A percentile compares a stretch with the other conserved stretches of the same genome.
Conservation (phyloP, 1,140 invertebrate genomes). For the Drosophila ironensis region DNA sequence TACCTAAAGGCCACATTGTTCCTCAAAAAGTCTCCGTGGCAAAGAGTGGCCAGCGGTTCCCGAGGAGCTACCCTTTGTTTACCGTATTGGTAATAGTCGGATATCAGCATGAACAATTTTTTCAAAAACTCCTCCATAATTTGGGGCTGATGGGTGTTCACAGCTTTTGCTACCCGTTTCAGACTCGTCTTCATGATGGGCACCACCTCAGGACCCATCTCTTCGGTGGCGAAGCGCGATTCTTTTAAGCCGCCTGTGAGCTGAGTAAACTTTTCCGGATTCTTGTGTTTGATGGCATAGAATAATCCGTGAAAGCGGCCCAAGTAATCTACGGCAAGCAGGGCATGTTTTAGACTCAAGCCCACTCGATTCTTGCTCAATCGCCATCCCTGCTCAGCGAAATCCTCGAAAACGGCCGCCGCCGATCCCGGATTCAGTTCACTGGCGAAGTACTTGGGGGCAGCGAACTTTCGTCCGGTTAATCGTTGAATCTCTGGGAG, state of each 20-base stretch:
- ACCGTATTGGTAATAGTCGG: slow-evolving; percentile 35
- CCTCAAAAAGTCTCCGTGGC: slow-evolving; percentile 75
- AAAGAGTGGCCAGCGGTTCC: slow-evolving; percentile 69
- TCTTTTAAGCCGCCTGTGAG: slow-evolving; percentile 45
- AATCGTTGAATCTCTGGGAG: slow-evolving; percentile 52
- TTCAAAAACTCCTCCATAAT: slow-evolving; percentile 56
- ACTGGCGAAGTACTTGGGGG: slow-evolving; percentile 67
- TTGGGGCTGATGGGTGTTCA: slow-evolving; percentile 39
- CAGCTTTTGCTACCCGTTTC: slow-evolving; percentile 18
- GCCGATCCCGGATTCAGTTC: slow-evolving; percentile 42
- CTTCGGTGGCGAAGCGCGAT: slow-evolving; percentile 37
- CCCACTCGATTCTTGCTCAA: slow-evolving; percentile 52
- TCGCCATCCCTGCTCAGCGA: slow-evolving; percentile 52
- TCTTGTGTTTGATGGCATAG: slow-evolving; percentile 60
- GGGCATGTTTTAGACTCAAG: slow-evolving; percentile 50
- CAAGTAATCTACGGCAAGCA: slow-evolving; percentile 54
- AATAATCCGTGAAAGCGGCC: slow-evolving; percentile 69
- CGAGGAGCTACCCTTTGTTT: slow-evolving; percentile 47
- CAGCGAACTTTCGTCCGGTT: slow-evolving; percentile 27
- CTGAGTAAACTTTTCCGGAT: slow-evolving; percentile 38
- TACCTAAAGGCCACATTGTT: slow-evolving; percentile 78
- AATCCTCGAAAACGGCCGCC: slow-evolving; percentile 56
- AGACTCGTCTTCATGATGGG: slow-evolving; percentile 9
- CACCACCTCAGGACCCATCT: slow-evolving; percentile 18
- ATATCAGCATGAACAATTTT: slow-evolving; percentile 20